A percentile compares a stretch with the other conserved stretches of the same genome.
Evolutionary conservation across 2,113 vertebrate species (phyloP).

Genomic region (Beaufortia kweichowensis): DNA sequence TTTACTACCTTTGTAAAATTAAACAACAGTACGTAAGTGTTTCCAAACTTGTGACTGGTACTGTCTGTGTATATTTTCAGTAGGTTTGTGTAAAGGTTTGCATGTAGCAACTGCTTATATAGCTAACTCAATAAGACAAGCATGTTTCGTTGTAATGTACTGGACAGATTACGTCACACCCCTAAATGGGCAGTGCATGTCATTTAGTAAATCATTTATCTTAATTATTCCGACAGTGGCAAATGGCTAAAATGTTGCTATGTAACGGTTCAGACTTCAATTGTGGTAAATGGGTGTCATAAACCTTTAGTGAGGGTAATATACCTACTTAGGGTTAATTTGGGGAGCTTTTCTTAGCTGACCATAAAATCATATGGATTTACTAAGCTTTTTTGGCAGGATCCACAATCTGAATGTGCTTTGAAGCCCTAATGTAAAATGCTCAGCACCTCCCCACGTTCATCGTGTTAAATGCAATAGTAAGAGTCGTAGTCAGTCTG

Average conservation of each 20-base stretch:
- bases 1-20: no score
- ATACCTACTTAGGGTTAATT: slow-evolving; percentile 55
- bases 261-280: slow-evolving; percentile 43
- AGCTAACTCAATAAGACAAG: background rate
- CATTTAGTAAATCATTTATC: slow-evolving; percentile 47
- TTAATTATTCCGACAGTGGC: slow-evolving; percentile 42
- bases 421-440: slow-evolving; percentile 13
- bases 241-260: slow-evolving; percentile 47
- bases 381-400: slow-evolving; percentile 35
- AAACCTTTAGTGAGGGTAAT: slow-evolving; percentile 57
- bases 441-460: slow-evolving; percentile 4
- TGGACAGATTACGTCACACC: slow-evolving; percentile 24
- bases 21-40: no score
- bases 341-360: slow-evolving; percentile 50
- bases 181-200: slow-evolving; percentile 30
- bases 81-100: no score
- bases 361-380: slow-evolving; percentile 29
- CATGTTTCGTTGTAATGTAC: slow-evolving; percentile 31
- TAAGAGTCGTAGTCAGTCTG: slow-evolving; percentile 13
- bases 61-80: no score
- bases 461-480: slow-evolving; percentile 12
- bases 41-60: no score
- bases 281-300: slow-evolving; percentile 54
- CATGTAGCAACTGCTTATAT: background rate
- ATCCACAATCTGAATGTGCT: slow-evolving; percentile 17